These are phyloP conservation scores for Coracopsis vasa DNA, from an alignment of 2,113 vertebrate species.

Conservation along the genomic window DNA sequence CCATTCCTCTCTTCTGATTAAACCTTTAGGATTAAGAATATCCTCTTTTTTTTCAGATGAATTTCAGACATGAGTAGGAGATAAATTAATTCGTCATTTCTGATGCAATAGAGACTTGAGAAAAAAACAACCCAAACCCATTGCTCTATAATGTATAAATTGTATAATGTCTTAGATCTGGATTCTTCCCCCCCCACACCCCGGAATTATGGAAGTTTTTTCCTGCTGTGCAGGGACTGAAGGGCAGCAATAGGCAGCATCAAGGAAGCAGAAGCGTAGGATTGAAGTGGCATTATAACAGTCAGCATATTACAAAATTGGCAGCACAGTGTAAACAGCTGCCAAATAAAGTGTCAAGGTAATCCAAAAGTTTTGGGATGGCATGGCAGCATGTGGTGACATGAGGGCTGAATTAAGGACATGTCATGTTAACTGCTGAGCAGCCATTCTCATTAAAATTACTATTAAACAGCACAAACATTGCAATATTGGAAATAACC, in stretches of 20 bases:
- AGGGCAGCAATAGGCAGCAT: not conserved
- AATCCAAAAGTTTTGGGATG: not conserved
- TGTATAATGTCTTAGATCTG: not conserved
- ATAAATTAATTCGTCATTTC: not conserved
- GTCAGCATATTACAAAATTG: not conserved
- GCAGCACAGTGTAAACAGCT: not conserved
- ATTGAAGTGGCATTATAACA: not conserved
- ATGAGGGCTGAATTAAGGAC: not conserved
- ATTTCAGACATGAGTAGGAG: not conserved
- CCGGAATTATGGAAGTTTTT: not conserved
- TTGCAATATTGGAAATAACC: not conserved
- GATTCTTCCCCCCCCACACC: not conserved
- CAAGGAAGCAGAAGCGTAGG: not conserved
- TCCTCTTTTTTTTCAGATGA: not conserved
- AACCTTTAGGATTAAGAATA: not conserved
- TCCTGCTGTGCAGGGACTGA: not conserved
- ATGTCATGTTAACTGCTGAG: not conserved
- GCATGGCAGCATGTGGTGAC: not conserved
- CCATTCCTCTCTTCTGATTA: not conserved
- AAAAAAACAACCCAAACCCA: not conserved
- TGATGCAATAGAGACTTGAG: not conserved
- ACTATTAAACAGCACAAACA: not conserved
- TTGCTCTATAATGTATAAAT: not conserved
- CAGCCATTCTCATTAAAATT: not conserved
- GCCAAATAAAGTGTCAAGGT: not conserved